phyloP scores from a whole-genome alignment of 1,140 invertebrate species.

The Zaprionus tsacasi region DNA sequence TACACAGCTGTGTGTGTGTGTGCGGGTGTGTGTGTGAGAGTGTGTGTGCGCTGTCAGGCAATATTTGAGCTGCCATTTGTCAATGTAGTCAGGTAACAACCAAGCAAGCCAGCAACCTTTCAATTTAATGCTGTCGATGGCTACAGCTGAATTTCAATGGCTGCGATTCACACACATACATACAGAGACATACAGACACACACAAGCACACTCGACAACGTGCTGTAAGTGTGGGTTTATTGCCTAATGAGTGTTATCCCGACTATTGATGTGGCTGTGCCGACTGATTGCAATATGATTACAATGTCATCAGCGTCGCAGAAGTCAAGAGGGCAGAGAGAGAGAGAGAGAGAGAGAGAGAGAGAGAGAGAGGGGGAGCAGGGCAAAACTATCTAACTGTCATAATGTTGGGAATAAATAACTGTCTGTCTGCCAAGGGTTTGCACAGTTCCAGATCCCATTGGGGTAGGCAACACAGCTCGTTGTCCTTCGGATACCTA shows the following conservation, averaged over 20 bases:
- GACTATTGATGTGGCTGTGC: constrained; percentile 32
- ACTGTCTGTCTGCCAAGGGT: constrained; percentile 32
- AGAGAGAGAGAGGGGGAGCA: not conserved
- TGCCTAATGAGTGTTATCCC: constrained; percentile 41
- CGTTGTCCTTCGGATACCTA: constrained; percentile 35
- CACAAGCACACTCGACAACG: not conserved
- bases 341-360: constrained; percentile 5
- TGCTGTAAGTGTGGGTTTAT: constrained; percentile 28
- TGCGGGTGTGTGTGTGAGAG: not conserved
- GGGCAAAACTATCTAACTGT: constrained; percentile 33
- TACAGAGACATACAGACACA: not conserved
- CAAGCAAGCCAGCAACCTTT: constrained; percentile 5
- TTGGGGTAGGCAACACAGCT: constrained; percentile 1
- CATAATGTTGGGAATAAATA: constrained; percentile 48
- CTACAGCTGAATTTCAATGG: constrained; percentile 31
- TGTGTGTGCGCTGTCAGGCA: constrained; percentile 35
- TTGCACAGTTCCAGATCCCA: constrained; percentile 15
- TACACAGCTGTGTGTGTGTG: not conserved
- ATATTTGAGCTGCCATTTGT: constrained; percentile 47
- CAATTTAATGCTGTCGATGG: constrained; percentile 35
- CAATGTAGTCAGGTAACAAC: constrained; percentile 38
- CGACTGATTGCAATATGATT: constrained; percentile 45
- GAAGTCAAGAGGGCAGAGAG: constrained; percentile 2
- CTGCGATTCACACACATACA: constrained; percentile 2
- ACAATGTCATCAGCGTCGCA: constrained; percentile 37